These are phyloP conservation scores for Asbolus verrucosus DNA, from an alignment of 1,140 invertebrate genomes.

Conservation along the genomic window DNA sequence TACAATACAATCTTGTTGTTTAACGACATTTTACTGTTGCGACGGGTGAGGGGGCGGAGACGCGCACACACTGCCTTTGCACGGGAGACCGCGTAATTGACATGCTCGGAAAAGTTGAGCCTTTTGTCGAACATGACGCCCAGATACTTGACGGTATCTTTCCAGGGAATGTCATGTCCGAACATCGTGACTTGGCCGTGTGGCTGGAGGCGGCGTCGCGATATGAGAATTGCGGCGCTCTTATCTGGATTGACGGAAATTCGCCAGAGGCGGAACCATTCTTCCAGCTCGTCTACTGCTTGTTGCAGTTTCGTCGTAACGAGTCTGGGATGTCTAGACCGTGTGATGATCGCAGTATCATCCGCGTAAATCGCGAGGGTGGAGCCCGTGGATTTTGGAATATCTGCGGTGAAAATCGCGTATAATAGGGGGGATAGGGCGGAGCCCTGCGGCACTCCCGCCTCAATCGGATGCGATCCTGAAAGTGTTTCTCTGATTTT, in stretches of 20 bases:
- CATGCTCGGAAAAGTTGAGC: constrained; percentile 47
- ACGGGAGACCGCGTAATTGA: not conserved
- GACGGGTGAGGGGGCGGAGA: constrained; percentile 45
- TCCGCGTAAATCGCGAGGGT: constrained; percentile 54
- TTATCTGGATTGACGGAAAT: constrained; percentile 36
- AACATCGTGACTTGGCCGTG: not conserved
- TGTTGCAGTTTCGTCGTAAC: constrained; percentile 7
- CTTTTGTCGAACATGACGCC: constrained; percentile 45
- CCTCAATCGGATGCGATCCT: not conserved
- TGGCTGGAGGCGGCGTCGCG: not conserved
- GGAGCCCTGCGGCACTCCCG: constrained; percentile 48
- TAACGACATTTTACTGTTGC: constrained; percentile 46
- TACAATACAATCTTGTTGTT: constrained; percentile 51
- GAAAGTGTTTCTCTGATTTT: not conserved
- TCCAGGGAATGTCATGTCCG: constrained; percentile 19
- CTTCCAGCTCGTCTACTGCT: constrained; percentile 4
- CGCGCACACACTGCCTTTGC: not conserved
- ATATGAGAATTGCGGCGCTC: constrained; percentile 16
- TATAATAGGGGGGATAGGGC: constrained; percentile 28
- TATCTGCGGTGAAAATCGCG: constrained; percentile 42
- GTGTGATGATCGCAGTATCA: constrained; percentile 52
- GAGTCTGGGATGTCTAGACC: not conserved
- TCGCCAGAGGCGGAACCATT: constrained; percentile 25
- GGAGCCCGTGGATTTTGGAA: constrained; percentile 8
- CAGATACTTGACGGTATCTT: constrained; percentile 41